Base-by-base conservation (phyloP, 2,797 vertebrate species). In the Enoplosus armatus region DNA sequence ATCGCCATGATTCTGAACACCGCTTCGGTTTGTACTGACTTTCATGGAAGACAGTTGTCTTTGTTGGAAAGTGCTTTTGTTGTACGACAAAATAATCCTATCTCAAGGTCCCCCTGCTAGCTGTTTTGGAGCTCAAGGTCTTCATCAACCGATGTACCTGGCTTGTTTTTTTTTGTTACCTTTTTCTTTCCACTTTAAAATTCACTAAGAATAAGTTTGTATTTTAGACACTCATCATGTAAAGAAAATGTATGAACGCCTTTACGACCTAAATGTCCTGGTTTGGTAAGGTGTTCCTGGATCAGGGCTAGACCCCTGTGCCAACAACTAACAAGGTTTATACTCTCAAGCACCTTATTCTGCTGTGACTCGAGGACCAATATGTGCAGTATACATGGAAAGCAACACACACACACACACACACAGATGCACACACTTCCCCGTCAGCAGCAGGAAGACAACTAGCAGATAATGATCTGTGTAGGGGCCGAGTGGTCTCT, bases 381-480 rank as follows among this genome's bases (percentile, higher is more conserved):
- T 31, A 59, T 27, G 69, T 43, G 62, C 47, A 62, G 70, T 12
- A 50, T 56, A 63, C 45, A 71, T 22, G 16, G 47, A 58, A 66
- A 74, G 27, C 14, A 29, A 86, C 53, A 71, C 63, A 84, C 41
- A 83, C 70, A 63, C 56, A 86, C 53, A 71, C 63, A 84, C 41
- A 83, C 70, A 63, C 56, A 65, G 54, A 61, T 59, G 50, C 51
- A 65, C 58, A 75, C 67, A 61, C 45, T 63, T 76, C 65, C 67
- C 26, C 14, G 31, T 71, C 70, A 75, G 79, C 69, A 64, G 66
- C 84, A 83, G 62, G 68, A 89, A 82, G 77, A 79, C 71, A 50
- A 87, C 56, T 59, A 45, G 71, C 54, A 84, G 79, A 92, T 83
- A 89, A 87, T 75, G 75, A 91, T 83, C 85, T 75, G 79, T 58